Base-by-base conservation (phyloP, 2,797 vertebrate genomes). In the Eleutherodactylus coqui region DNA sequence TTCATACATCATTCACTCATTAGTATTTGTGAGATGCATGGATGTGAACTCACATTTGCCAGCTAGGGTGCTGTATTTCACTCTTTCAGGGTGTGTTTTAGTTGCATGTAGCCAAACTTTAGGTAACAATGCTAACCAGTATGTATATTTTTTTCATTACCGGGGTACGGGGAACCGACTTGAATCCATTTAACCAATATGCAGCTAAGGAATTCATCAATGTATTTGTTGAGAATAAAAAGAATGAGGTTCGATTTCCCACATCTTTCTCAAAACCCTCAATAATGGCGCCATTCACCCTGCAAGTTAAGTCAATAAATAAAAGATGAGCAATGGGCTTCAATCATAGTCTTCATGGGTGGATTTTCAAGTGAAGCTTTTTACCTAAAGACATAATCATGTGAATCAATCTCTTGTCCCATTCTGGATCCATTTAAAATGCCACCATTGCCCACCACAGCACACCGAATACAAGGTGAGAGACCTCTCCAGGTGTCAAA, bases 371-470 rank as follows among this genome's bases (percentile, higher is more conserved):
- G 24, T 27, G 16, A 70, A 53, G 3, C 16, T 69, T 43, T 10
- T 36, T 87, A 96, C 96, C 96, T 95, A 92, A 96, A 96, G 41
- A 96, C 92, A 2, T 96, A 96, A 89, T 96, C 91, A 3, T 96
- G 95, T 0, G 75, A 0, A 86, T 96, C 94, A 2, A 96, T 96
- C 90, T 96, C 94, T 14, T 24, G 10, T n/a, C 96, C 96, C 88
- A 91, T 93, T 32, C 84, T 69, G 0, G 96, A 96, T 3, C 88
- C 90, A 8, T 91, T 95, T 82, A 96, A 90, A 4, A 96, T 96
- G 2, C 96, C 96, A 0, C 94, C 95, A 14, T 96, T 96, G 1
- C 96, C 96, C 13, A 96, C 93, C 79, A 96, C 95, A 0, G 96
- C 96, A 55, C 96, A 96, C 67, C 88, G 92, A 82, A 91, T 89